Percentiles rank a stretch among this genome's conserved stretches.
phyloP scores from a whole-genome alignment of 37 sponge, comb jelly and placozoan genomes.

The Chondrilla cf. caribensis region DNA sequence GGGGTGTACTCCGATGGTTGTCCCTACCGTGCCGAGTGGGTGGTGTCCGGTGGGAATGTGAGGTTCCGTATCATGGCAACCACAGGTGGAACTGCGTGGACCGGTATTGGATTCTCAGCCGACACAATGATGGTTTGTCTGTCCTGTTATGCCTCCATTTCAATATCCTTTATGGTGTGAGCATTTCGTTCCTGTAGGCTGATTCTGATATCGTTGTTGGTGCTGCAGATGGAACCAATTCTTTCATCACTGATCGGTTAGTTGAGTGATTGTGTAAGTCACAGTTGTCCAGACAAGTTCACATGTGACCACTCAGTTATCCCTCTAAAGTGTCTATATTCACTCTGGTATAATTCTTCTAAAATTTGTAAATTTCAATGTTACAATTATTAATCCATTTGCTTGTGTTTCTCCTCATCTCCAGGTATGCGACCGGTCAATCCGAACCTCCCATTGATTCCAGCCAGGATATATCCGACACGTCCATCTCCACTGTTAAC shows the following conservation, averaged over 20 bases:
- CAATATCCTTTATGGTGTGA: no score
- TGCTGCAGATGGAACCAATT: constrained; percentile 25
- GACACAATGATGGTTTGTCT: constrained; percentile 46
- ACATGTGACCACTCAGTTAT: no score
- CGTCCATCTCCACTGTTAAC: neutral
- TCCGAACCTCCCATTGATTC: constrained; percentile 41
- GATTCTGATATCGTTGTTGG: constrained; percentile 45
- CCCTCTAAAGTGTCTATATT: no score
- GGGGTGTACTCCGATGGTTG: neutral
- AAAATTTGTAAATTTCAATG: no score
- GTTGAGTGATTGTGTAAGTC: neutral
- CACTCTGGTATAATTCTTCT: no score
- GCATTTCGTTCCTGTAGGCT: no score
- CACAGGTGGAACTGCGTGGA: constrained; percentile 17
- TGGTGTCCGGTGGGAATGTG: constrained; percentile 11
- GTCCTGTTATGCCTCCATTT: no score
- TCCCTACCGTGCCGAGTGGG: constrained; percentile 17
- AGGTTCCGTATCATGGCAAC: constrained; percentile 24
- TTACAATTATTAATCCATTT: no score
- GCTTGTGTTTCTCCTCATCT: neutral
- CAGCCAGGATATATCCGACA: constrained; percentile 8
- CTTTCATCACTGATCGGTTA: constrained; percentile 56
- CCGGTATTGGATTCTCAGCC: constrained; percentile 57
- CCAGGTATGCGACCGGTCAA: constrained; percentile 17
- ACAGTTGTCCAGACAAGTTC: no score